Evolutionary conservation across 2,888 invertebrate species (phyloP).

Genomic region (Erebia palarica): DNA sequence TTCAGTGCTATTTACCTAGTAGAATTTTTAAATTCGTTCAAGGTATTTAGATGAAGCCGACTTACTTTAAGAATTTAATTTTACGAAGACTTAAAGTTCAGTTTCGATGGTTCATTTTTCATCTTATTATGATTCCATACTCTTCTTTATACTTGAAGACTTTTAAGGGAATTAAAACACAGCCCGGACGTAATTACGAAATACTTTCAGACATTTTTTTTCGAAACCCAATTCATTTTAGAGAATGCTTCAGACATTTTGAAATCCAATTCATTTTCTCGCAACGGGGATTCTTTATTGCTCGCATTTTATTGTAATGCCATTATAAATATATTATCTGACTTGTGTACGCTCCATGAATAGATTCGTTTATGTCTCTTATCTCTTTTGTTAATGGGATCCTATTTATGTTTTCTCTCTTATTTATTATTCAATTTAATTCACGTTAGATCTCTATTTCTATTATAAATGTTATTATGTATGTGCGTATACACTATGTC

Average conservation of each 20-base stretch:
- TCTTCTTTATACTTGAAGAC: background rate
- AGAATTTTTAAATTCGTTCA: no score
- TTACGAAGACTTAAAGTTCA: background rate
- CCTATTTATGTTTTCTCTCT: background rate
- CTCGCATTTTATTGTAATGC: constrained; percentile 15
- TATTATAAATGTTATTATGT: background rate
- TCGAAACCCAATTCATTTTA: constrained; percentile 5
- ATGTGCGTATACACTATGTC: background rate
- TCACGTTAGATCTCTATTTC: background rate
- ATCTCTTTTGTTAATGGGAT: constrained; percentile 4
- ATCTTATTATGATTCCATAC: background rate
- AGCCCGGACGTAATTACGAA: constrained; percentile 2
- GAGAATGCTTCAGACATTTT: constrained; percentile 3
- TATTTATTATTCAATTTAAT: constrained; percentile 5
- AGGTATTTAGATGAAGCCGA: no score
- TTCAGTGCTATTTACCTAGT: no score
- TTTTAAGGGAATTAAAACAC: constrained; percentile 6
- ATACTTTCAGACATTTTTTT: constrained; percentile 10
- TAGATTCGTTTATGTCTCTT: constrained; percentile 7
- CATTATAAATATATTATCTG: constrained; percentile 14
- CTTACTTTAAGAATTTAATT: no score
- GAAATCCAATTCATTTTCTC: constrained; percentile 10
- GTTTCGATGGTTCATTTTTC: background rate
- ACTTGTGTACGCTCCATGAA: constrained; percentile 5
- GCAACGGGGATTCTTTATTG: constrained; percentile 2